Base-by-base conservation (phyloP, 1,140 invertebrate species). In the Scaptomyza graminum region DNA sequence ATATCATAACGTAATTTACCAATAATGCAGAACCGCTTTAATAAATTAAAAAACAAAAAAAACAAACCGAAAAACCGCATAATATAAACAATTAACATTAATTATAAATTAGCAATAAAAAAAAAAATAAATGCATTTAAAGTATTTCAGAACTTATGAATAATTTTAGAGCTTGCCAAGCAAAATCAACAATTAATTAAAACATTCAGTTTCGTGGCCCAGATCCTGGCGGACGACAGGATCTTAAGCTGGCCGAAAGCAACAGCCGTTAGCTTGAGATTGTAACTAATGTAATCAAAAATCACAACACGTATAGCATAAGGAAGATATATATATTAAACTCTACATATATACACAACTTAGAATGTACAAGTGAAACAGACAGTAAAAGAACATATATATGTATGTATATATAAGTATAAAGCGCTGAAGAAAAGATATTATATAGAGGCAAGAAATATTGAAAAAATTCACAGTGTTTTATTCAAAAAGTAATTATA, bases 271-370 rank as follows among this genome's bases (percentile, higher is more conserved):
- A 50, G 73, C 52, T 60, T 55, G 43, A 60, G 56, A 56, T 82
- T 69, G 79, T 74, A 74, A 77, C 61, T 84, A 85, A 85, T 85
- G 78, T 85, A 85, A 81, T 85, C 82, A 85, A 85, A 84, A 84
- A 41, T 1, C 12, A 74, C 34, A 64, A 80, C 47, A 73, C 1
- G 8, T 59, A 78, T 61, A 72, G 76, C 43, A 46, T 11, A 59
- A 79, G 7, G 18, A 47, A 77, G 56, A 75, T 56, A 74, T 51
- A 73, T 65, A 56, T 50, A 34, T 71, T 49, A 72, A 34, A 71
- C 67, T 64, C 61, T 56, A 74, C 44, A 74, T 61, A 72, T 64
- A 31, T 31, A 75, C 60, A 71, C 60, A 63, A 85, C 41, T 62
- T 84, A 84, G 80, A 63, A 75, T 74, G 75, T 84, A 84, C 57